These are phyloP conservation scores for Tetheella fluctuosa DNA, from an alignment of 2,888 invertebrate species.

Conservation along the genomic window DNA sequence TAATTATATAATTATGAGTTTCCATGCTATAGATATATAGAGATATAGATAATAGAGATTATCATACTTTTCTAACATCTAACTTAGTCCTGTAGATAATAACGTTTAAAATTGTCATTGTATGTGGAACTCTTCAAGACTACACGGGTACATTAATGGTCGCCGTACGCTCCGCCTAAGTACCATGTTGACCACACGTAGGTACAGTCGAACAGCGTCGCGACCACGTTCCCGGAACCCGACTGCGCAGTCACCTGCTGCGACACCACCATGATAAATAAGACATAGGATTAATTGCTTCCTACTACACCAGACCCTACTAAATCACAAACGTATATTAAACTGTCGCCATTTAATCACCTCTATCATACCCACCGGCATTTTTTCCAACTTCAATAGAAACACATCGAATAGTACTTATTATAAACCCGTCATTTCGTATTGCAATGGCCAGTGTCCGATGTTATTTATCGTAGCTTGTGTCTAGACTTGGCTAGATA, in stretches of 20 bases:
- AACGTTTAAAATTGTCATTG: background rate
- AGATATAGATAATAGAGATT: too few relatives aligned
- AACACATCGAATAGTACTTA: constrained; percentile 28
- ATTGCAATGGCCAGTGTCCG: constrained; percentile 55
- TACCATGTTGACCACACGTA: constrained; percentile 22
- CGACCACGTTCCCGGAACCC: constrained; percentile 57
- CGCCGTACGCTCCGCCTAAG: constrained; percentile 31
- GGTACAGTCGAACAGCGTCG: constrained; percentile 17
- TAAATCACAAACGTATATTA: constrained; percentile 69
- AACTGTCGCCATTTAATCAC: constrained; percentile 65
- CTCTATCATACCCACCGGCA: constrained; percentile 52
- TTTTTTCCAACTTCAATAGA: constrained; percentile 44
- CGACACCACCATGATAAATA: constrained; percentile 75
- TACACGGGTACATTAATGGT: constrained; percentile 8
- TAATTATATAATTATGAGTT: too few relatives aligned
- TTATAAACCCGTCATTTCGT: constrained; percentile 62
- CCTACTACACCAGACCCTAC: constrained; percentile 65
- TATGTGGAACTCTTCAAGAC: background rate
- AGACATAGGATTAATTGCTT: constrained; percentile 78
- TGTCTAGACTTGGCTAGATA: constrained; percentile 29
- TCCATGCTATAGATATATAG: too few relatives aligned
- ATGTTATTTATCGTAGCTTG: constrained; percentile 58
- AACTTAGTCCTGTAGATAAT: too few relatives aligned
- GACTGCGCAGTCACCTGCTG: constrained; percentile 71
- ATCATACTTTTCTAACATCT: too few relatives aligned